Base-by-base conservation (phyloP, 2,888 invertebrate genomes). In the Drosophila mayaguana region DNA sequence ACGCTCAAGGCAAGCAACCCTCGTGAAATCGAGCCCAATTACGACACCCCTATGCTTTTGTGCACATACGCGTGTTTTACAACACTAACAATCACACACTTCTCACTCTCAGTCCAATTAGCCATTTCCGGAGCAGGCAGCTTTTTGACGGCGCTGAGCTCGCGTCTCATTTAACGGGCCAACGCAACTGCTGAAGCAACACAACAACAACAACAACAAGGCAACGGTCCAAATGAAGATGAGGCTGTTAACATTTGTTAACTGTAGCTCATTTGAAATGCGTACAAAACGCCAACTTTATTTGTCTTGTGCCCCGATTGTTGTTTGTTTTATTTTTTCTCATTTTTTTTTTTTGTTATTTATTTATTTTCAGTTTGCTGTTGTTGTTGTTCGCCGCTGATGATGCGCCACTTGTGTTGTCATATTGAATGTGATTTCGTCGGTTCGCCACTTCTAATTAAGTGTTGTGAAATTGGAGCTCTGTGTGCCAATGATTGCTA, bases 261-360 rank as follows among this genome's bases (percentile, higher is more conserved):
- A 79, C 82, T 88, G 83, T 83, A 73, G 88, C 88, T 88, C 88
- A 85, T 88, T 88, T 75, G 53, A 64, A 80, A 88, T 83, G 86
- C 88, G 75, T 80, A 75, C 73, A 74, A 81, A 74, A 71, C 67
- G 70, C 76, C 67, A 73, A 80, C 83, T 80, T 78, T 86, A 83
- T 83, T 81, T 86, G 72, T 83, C 70, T 78, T 67, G 53, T 80
- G 80, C 65, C 66, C 57, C 80, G 61, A 43, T 70, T 67, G 64
- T 74, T 71, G 65, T 50, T 50, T 78, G 43, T 59, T 40, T 73
- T 34, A 40, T 60, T 56, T 3, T 28, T 25, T 28, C 28, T 28
- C 25, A 4, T 45, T 45, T 50, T 78, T 18, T 59, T 40, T 67
- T 34, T 43, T 63, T 53, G 11, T 56, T 45, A 22, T 53, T 40